phyloP scores from a whole-genome alignment of 1,140 invertebrate species.

The Drosophila parabipectinata region DNA sequence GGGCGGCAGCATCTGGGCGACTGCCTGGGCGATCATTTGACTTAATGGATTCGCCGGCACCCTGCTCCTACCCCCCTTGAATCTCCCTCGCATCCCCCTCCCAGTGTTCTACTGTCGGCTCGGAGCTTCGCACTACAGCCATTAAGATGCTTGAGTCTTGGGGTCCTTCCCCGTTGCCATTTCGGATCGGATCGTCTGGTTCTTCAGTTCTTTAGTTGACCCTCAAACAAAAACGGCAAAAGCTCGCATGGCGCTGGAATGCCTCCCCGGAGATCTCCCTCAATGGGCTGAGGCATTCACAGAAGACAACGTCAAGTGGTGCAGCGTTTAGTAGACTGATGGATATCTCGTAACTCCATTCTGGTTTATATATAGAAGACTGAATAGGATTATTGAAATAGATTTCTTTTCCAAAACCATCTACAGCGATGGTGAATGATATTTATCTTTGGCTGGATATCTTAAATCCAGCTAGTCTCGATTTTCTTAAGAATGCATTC shows the following conservation, averaged over 20 bases:
- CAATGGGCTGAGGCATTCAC: conserved; percentile 39
- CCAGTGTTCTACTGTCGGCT: not conserved
- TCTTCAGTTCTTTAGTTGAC: conserved; percentile 25
- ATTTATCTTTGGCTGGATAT: too few species aligned
- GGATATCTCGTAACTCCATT: not conserved
- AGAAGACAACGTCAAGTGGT: conserved; percentile 3
- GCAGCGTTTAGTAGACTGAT: not conserved
- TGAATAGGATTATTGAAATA: too few species aligned
- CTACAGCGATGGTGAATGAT: not conserved
- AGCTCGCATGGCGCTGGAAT: conserved; percentile 23
- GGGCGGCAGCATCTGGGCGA: conserved; percentile 54
- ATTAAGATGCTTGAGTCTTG: conserved; percentile 32
- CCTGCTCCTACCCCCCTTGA: conserved; percentile 23
- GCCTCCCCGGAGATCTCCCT: conserved; percentile 34
- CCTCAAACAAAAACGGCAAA: conserved; percentile 32
- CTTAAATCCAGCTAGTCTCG: too few species aligned
- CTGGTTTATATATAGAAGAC: too few species aligned
- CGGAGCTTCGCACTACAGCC: not conserved
- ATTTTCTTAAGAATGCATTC: not conserved
- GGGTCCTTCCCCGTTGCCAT: conserved; percentile 15
- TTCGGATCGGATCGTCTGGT: not conserved
- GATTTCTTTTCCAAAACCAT: not conserved
- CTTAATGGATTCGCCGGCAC: conserved; percentile 66
- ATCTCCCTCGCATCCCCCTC: conserved; percentile 7
- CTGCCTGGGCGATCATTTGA: conserved; percentile 71